Evolutionary conservation across 2,888 invertebrate species (phyloP), one percentile per base, ranked within the genome.

Genomic region (Leptodirus hochenwartii): DNA sequence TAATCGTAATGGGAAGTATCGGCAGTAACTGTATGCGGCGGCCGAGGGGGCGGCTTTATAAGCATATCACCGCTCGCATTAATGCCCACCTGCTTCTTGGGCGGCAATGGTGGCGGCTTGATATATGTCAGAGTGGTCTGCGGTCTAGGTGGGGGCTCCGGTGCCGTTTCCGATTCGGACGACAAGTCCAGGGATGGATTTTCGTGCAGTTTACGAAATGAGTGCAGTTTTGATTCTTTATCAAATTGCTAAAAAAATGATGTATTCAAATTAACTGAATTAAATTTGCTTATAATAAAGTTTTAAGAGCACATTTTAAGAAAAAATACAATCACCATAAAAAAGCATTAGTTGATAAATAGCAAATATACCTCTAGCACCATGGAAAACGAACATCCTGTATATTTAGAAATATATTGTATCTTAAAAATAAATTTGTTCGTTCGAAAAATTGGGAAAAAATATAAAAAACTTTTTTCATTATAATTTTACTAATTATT

Each of bases 81-180:
- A n/a, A n/a, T n/a, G 29, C 58, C 61, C 24, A 61, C 58, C 40
- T 69, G 67, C 39, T 75, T 74, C 46, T 76, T 77, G 9, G 78
- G 78, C 12, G 77, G 64, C 48, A 78, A 53, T 3, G 78, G 78
- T 2, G 77, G 77, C 3, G 78, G 78, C 45, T 74, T 73, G 4
- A 67, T 62, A 29, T 68, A 57, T 9, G 56, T 47, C 3, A 65
- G 62, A 50, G 66, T 68, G 10, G 67, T 61, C 1, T 65, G 61
- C 4, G 75, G 66, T 5, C 78, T 62, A 2, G 79, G 79, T 1
- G 79, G 79, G 10, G 70, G 70, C 43, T 56, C 77, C 41, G 56
- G 79, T 45, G 66, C 64, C 32, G 46, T 45, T 34, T 55, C 55
- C 4, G 50, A 48, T 37, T 52, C 54, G 3, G 53, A 53, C 3